A percentile compares a stretch with the other conserved stretches of the same genome.
phyloP scores from a whole-genome alignment of 1,140 invertebrate genomes.

The Drosophila azteca region DNA sequence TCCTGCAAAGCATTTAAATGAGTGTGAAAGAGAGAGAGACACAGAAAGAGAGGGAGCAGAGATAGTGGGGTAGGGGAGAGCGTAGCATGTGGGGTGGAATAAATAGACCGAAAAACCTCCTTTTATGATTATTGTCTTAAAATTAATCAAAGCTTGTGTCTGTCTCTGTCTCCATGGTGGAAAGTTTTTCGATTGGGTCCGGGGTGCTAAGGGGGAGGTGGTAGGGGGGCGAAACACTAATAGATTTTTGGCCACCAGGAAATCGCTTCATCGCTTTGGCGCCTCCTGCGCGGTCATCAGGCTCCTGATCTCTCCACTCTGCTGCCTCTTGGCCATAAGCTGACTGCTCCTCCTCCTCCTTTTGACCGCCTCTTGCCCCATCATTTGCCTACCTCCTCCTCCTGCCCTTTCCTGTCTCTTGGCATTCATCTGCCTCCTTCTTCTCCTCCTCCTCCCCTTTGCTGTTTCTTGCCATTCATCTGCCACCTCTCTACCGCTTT shows the following conservation, averaged over 20 bases:
- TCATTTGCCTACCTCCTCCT: no score
- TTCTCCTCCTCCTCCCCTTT: not conserved
- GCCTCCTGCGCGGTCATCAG: no score
- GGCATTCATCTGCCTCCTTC: not conserved
- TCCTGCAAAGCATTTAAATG: constrained; percentile 51
- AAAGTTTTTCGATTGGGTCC: constrained; percentile 23
- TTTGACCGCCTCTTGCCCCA: no score
- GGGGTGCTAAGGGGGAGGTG: no score
- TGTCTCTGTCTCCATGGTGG: not conserved
- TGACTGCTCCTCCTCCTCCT: no score
- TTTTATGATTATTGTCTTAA: constrained; percentile 81
- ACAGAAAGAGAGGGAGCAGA: no score
- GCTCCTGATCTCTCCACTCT: no score
- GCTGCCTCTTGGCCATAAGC: no score
- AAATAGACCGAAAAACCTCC: constrained; percentile 27
- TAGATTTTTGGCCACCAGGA: constrained; percentile 3
- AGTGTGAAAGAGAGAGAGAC: not conserved
- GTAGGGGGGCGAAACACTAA: no score
- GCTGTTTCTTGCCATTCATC: no score
- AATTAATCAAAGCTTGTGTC: constrained; percentile 77
- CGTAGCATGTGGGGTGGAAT: constrained; percentile 16
- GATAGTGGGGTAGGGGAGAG: constrained; percentile 4
- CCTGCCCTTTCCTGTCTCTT: no score
- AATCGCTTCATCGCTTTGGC: not conserved
- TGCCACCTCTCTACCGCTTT: not conserved